phyloP scores from a whole-genome alignment of 2,797 vertebrate species.

The Lepus oiostolus region DNA sequence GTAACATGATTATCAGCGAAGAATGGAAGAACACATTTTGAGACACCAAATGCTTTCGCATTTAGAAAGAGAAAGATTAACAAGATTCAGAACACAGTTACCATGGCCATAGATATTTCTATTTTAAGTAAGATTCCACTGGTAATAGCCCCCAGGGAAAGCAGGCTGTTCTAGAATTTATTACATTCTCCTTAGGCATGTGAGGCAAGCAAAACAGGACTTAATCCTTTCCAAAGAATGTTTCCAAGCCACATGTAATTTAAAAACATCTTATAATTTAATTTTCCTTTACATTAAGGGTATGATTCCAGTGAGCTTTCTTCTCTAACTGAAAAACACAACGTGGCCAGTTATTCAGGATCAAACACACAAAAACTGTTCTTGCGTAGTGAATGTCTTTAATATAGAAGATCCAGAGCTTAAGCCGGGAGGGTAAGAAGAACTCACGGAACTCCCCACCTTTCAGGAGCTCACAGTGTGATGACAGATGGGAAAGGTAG shows the following conservation, averaged over 20 bases:
- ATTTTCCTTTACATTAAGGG: slow-evolving; percentile 53
- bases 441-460: not conserved
- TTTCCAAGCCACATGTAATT: slow-evolving; percentile 55
- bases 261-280: slow-evolving; percentile 42
- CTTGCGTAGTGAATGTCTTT: not conserved
- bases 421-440: not conserved
- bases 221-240: slow-evolving; percentile 52
- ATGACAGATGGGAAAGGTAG: not conserved
- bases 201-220: slow-evolving; percentile 9
- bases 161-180: slow-evolving; percentile 46
- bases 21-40: not conserved
- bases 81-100: slow-evolving; percentile 21
- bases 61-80: slow-evolving; percentile 32
- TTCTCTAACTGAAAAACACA: slow-evolving; percentile 28
- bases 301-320: slow-evolving; percentile 45
- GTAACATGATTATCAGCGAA: slow-evolving; percentile 7
- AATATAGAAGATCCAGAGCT: not conserved
- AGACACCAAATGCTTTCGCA: slow-evolving; percentile 7
- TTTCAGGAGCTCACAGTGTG: not conserved
- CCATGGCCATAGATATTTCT: slow-evolving; percentile 21
- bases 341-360: not conserved
- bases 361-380: not conserved
- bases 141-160: slow-evolving; percentile 31
- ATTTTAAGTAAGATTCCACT: slow-evolving; percentile 45
- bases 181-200: slow-evolving; percentile 46